phyloP scores from a whole-genome alignment of 2,888 invertebrate genomes.

The Chloroclysta siterata region DNA sequence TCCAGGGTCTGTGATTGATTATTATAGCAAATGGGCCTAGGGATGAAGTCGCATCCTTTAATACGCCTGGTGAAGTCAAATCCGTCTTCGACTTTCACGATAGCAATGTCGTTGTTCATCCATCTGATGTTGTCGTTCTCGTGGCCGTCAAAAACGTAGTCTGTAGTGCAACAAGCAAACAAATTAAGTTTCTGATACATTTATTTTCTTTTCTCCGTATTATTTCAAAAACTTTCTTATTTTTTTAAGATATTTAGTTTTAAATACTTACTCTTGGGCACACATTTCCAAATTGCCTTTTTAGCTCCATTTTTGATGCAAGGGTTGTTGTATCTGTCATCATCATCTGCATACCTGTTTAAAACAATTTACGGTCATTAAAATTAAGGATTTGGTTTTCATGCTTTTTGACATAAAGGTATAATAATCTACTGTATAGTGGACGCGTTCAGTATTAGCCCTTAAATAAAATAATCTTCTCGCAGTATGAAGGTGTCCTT shows the following conservation, averaged over 20 bases:
- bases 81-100: constrained; percentile 72
- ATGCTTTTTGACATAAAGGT: too few species aligned
- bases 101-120: constrained; percentile 78
- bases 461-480: too few species aligned
- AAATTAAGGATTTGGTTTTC: not conserved
- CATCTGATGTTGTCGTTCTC: constrained; percentile 76
- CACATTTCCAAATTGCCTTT: constrained; percentile 77
- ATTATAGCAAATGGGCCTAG: constrained; percentile 71
- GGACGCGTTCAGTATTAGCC: too few species aligned
- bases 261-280: constrained; percentile 76
- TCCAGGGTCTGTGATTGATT: constrained; percentile 71
- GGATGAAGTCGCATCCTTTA: constrained; percentile 70
- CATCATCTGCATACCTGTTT: constrained; percentile 67
- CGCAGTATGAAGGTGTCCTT: too few species aligned
- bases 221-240: not conserved
- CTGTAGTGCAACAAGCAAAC: constrained; percentile 45
- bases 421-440: too few species aligned
- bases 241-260: too few species aligned
- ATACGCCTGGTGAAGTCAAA: constrained; percentile 70
- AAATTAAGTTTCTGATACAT: not conserved
- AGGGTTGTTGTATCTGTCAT: constrained; percentile 65
- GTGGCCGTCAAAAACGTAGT: constrained; percentile 74
- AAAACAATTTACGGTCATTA: constrained; percentile 6
- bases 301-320: constrained; percentile 76
- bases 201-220: too few species aligned